Percentiles rank a stretch among this genome's conserved stretches.
Conservation (phyloP, 2,888 invertebrate genomes). For the Crioceris asparagi region DNA sequence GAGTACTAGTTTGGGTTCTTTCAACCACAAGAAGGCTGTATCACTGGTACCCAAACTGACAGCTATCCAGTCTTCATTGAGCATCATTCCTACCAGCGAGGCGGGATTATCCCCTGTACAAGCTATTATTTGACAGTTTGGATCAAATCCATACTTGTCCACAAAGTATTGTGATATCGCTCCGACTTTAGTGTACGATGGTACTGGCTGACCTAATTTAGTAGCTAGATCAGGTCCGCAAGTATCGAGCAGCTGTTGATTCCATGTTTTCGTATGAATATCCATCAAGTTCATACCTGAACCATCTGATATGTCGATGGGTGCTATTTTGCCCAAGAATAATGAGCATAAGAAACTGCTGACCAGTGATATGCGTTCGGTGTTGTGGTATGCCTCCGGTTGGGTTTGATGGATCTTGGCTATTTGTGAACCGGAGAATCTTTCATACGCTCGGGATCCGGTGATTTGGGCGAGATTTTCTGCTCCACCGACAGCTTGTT, state of each 20-base stretch:
- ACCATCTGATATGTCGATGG: conserved; percentile 85
- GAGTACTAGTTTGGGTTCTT: conserved; percentile 52
- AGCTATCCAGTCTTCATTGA: conserved; percentile 71
- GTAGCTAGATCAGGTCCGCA: conserved; percentile 63
- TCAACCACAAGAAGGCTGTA: conserved; percentile 72
- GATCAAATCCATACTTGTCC: conserved; percentile 73
- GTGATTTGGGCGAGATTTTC: conserved; percentile 63
- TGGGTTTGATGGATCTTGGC: conserved; percentile 70
- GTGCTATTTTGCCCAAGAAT: conserved; percentile 77
- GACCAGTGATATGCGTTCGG: conserved; percentile 84
- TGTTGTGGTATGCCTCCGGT: conserved; percentile 58
- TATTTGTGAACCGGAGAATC: conserved; percentile 92
- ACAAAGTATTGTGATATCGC: conserved; percentile 69
- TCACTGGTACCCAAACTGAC: conserved; percentile 92
- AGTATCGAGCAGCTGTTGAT: conserved; percentile 58
- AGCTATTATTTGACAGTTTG: conserved; percentile 69
- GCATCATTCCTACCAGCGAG: conserved; percentile 69
- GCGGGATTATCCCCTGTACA: conserved; percentile 96
- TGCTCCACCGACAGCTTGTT: conserved; percentile 64
- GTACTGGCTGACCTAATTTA: conserved; percentile 67
- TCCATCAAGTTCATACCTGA: conserved; percentile 95
- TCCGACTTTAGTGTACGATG: conserved; percentile 61
- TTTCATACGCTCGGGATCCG: conserved; percentile 77
- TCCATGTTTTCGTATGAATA: conserved; percentile 69
- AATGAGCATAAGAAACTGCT: conserved; percentile 88